A percentile compares a stretch with the other conserved stretches of the same genome.
phyloP scores from a whole-genome alignment of 2,797 vertebrate species.

The Mormyrus hasselquistii region DNA sequence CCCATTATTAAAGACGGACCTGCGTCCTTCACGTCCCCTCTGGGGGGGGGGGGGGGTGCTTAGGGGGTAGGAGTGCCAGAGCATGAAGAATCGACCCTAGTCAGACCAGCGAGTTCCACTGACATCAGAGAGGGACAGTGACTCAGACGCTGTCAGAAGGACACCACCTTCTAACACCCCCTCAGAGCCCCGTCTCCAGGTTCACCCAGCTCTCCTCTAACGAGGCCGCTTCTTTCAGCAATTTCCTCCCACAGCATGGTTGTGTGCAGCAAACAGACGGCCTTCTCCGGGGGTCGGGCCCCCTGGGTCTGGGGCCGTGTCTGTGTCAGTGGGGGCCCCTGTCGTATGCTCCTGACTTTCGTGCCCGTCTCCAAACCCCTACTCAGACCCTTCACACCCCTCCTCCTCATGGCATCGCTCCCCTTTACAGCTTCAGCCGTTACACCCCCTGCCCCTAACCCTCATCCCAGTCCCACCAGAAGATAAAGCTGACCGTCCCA shows the following conservation, averaged over 20 bases:
- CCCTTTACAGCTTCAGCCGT: background rate
- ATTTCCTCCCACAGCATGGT: conserved; percentile 22
- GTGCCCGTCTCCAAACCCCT: background rate
- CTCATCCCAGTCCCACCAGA: background rate
- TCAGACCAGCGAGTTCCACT: background rate
- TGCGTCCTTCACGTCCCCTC: background rate
- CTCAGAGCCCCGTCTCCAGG: background rate
- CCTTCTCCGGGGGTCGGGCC: background rate
- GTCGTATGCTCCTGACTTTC: background rate
- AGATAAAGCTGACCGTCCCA: background rate
- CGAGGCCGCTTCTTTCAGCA: background rate
- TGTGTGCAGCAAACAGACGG: background rate
- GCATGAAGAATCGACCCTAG: background rate
- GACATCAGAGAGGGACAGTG: background rate
- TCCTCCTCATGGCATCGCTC: background rate
- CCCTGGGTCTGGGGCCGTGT: background rate
- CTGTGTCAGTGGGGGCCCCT: background rate
- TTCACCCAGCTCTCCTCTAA: background rate
- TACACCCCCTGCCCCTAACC: background rate
- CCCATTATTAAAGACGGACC: background rate
- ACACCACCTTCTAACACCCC: background rate
- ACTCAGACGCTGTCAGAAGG: background rate
- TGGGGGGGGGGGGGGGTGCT: background rate
- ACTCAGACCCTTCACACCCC: background rate
- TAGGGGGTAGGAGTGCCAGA: background rate